Conservation (phyloP, 1,140 invertebrate genomes). For the Linepithema humile region DNA sequence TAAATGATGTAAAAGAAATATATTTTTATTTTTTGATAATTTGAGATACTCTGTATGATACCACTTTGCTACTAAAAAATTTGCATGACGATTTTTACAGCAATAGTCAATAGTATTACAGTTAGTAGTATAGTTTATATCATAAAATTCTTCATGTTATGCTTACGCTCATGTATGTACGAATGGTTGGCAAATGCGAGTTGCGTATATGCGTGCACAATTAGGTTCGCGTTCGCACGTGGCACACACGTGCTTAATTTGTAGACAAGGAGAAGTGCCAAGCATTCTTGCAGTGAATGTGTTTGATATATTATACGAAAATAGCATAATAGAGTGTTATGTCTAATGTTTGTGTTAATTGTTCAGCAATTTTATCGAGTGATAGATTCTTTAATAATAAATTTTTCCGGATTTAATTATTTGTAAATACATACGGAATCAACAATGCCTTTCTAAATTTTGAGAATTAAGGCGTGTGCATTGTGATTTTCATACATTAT, state of each 20-base stretch:
- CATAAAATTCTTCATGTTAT: conserved; percentile 2
- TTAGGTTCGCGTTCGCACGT: conserved; percentile 62
- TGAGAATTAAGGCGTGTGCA: no score
- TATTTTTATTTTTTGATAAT: not conserved
- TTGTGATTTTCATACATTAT: no score
- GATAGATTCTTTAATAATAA: no score
- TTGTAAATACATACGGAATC: not conserved
- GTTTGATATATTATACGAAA: conserved; percentile 20
- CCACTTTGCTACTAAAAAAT: no score
- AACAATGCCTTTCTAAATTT: no score
- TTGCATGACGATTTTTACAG: no score
- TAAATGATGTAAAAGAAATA: not conserved
- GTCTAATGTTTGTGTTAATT: not conserved
- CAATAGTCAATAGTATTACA: no score
- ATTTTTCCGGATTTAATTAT: not conserved
- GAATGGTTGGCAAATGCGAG: conserved; percentile 19
- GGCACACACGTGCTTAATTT: conserved; percentile 63
- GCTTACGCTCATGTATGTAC: conserved; percentile 19
- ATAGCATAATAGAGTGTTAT: not conserved
- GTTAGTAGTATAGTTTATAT: no score
- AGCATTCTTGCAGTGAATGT: not conserved
- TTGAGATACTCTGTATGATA: no score
- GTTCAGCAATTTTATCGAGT: no score
- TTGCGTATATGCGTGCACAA: conserved; percentile 46
- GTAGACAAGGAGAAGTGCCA: conserved; percentile 1